phyloP scores from a whole-genome alignment of 2,797 vertebrate genomes.

The Mycteria americana region DNA sequence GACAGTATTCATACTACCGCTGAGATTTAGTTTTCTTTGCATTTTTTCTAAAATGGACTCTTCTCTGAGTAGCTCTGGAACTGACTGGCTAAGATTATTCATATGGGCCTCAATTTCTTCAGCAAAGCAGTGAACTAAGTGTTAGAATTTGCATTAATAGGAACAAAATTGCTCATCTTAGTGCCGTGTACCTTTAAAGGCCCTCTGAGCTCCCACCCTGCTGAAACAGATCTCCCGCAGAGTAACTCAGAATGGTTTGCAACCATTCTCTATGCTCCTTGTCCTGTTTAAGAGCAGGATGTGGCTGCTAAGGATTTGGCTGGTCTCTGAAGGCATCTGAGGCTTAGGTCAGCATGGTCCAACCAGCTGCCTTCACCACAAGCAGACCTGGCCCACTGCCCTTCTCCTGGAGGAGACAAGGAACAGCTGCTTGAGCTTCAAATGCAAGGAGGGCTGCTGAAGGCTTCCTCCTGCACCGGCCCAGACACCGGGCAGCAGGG shows the following conservation, averaged over 20 bases:
- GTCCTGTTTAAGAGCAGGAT: neutral
- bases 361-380: neutral
- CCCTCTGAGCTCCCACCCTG: neutral
- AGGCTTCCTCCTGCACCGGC: neutral
- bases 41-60: neutral
- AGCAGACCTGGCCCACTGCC: neutral
- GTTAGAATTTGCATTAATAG: neutral
- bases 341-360: neutral
- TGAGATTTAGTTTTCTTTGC: neutral
- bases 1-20: neutral
- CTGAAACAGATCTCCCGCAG: neutral
- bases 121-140: neutral
- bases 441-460: neutral
- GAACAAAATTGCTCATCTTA: neutral
- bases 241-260: neutral
- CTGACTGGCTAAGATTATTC: neutral
- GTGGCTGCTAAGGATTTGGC: neutral
- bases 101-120: neutral
- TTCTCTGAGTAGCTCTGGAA: neutral
- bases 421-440: neutral
- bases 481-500: accelerated
- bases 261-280: neutral
- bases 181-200: neutral
- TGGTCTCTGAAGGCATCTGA: neutral
- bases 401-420: neutral